Conservation (phyloP, 1,140 invertebrate species). For the Mercenaria mercenaria region DNA sequence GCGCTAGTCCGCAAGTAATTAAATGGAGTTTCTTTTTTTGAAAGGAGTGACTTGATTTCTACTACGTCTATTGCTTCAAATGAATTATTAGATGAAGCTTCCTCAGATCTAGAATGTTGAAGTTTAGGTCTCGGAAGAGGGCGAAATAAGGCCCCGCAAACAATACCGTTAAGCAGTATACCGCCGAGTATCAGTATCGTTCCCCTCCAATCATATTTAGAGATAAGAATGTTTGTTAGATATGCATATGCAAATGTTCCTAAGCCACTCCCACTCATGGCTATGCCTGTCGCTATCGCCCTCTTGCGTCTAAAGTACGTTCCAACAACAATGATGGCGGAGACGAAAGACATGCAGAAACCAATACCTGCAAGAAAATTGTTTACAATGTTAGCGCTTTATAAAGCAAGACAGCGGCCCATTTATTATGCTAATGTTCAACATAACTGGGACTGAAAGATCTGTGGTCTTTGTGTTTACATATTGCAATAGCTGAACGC, state of each 20-base stretch:
- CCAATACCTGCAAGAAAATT: conserved; percentile 94
- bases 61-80: background rate
- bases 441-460: too few relatives aligned
- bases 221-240: conserved; percentile 78
- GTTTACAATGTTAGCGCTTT: too few relatives aligned
- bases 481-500: too few relatives aligned
- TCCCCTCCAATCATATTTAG: conserved; percentile 81
- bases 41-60: conserved; percentile 7
- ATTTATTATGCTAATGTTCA: too few relatives aligned
- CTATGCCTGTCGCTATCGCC: conserved; percentile 95
- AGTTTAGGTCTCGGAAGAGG: conserved; percentile 87
- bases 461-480: too few relatives aligned
- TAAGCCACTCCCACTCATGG: conserved; percentile 86
- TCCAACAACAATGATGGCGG: conserved; percentile 89
- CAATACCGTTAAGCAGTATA: conserved; percentile 91
- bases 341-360: conserved; percentile 94
- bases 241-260: conserved; percentile 84
- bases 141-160: conserved; percentile 93
- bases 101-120: background rate
- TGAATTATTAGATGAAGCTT: background rate
- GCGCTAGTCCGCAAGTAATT: background rate
- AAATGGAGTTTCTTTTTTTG: background rate
- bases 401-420: background rate
- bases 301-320: conserved; percentile 97
- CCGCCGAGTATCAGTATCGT: conserved; percentile 94